Percentiles rank a stretch among this genome's conserved stretches.
phyloP scores from a whole-genome alignment of 2,113 vertebrate species.

The Girardinichthys multiradiatus region DNA sequence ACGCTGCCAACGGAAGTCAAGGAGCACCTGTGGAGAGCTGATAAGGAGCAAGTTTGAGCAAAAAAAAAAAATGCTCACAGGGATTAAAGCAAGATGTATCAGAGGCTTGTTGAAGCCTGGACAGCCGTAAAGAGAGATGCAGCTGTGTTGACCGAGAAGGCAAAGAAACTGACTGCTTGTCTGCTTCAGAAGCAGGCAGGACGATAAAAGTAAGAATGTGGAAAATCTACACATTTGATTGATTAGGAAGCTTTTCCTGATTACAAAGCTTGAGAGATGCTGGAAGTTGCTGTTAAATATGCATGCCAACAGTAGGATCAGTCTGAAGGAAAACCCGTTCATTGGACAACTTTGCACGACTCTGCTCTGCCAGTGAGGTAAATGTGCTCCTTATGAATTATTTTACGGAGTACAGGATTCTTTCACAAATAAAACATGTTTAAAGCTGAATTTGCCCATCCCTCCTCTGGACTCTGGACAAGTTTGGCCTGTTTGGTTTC shows the following conservation, averaged over 20 bases:
- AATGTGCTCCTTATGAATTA: conserved; percentile 7
- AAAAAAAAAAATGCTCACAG: neutral
- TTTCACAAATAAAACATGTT: conserved; percentile 18
- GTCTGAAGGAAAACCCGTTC: conserved; percentile 23
- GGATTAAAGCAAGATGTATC: neutral
- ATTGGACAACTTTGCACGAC: conserved; percentile 23
- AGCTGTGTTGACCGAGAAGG: neutral
- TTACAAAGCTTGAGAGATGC: conserved; percentile 5
- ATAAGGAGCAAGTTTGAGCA: conserved; percentile 92
- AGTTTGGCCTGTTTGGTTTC: too few relatives aligned
- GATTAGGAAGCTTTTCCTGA: neutral
- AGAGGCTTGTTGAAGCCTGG: too few relatives aligned
- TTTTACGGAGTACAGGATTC: conserved; percentile 14
- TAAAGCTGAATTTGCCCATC: conserved; percentile 19
- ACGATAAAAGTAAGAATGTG: conserved; percentile 3
- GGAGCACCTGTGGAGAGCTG: conserved; percentile 91
- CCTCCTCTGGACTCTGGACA: conserved; percentile 42
- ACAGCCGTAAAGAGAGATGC: conserved; percentile 7
- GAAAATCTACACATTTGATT: neutral
- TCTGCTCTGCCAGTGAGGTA: conserved; percentile 29
- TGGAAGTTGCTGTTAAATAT: conserved; percentile 25
- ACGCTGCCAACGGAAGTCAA: conserved; percentile 93
- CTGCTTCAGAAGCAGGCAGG: conserved; percentile 1
- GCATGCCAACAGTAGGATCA: conserved; percentile 48
- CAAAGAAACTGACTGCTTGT: neutral